Conservation (phyloP, 1,140 invertebrate species). For the Sarcophaga bullata region DNA sequence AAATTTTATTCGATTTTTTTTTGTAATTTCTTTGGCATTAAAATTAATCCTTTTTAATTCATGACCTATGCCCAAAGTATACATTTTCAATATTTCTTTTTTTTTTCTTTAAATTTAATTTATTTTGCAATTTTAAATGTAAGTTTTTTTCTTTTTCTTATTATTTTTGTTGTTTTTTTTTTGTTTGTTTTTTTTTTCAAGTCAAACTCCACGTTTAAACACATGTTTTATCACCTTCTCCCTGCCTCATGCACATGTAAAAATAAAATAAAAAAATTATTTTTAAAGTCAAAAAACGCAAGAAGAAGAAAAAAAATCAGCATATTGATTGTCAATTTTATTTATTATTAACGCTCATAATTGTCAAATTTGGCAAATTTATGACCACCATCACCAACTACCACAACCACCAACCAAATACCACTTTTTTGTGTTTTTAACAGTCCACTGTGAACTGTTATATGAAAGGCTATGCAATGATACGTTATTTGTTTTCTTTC, state of each 20-base stretch:
- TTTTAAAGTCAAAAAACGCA: neutral
- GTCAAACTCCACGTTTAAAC: neutral
- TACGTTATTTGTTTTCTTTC: neutral
- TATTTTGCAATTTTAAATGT: too few species aligned
- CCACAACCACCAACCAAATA: too few species aligned
- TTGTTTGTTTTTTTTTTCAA: too few species aligned
- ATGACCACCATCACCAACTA: conserved; percentile 45
- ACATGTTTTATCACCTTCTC: conserved; percentile 14
- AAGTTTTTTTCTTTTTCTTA: too few species aligned
- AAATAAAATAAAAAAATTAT: neutral
- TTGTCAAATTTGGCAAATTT: conserved; percentile 65
- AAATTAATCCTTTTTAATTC: conserved; percentile 11
- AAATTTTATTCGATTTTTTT: too few species aligned
- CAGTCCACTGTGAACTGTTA: too few species aligned
- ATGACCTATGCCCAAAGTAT: conserved; percentile 1
- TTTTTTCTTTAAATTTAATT: too few species aligned
- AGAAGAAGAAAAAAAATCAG: conserved; percentile 48
- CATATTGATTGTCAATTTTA: conserved; percentile 65
- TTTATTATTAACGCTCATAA: conserved; percentile 65
- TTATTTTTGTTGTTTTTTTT: too few species aligned
- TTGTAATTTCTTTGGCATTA: too few species aligned
- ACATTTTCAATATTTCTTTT: too few species aligned
- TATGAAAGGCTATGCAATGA: neutral
- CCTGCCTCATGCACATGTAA: neutral
- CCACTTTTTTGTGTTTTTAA: too few species aligned